Evolutionary conservation across 1,140 invertebrate species (phyloP).

Genomic region (Cydia pomonella): DNA sequence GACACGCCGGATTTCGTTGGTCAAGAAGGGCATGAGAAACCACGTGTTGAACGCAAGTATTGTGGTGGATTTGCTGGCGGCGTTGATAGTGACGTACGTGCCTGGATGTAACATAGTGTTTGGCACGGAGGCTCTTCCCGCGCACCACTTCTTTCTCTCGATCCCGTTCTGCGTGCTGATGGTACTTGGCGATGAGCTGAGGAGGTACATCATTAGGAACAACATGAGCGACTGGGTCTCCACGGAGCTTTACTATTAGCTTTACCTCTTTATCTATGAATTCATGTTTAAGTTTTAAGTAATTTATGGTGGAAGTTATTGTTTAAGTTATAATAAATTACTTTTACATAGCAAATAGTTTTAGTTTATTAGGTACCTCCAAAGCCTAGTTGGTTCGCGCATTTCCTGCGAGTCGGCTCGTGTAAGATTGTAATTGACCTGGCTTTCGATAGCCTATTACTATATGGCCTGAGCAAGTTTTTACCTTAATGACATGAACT

Average conservation of each 20-base stretch:
- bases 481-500: not conserved
- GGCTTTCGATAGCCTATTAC: not conserved
- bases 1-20: conserved; percentile 87
- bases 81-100: conserved; percentile 85
- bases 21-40: conserved; percentile 90
- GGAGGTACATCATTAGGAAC: conserved; percentile 87
- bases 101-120: conserved; percentile 85
- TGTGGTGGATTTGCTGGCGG: conserved; percentile 84
- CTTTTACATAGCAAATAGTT: too few species aligned
- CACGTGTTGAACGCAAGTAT: conserved; percentile 87
- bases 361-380: too few species aligned
- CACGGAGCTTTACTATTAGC: conserved; percentile 89
- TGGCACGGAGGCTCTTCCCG: conserved; percentile 78
- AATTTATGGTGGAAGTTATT: not conserved
- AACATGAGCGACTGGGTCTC: conserved; percentile 89
- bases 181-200: conserved; percentile 87
- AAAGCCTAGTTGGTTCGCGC: not conserved
- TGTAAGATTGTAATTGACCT: conserved; percentile 13
- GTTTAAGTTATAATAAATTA: not conserved
- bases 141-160: conserved; percentile 88
- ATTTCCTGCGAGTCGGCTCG: not conserved
- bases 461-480: not conserved
- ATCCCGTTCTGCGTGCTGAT: conserved; percentile 88
- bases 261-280: conserved; percentile 36
- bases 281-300: conserved; percentile 24